These are phyloP conservation scores for Xenopus petersii DNA, from an alignment of 2,797 vertebrate species.

Conservation along the genomic window DNA sequence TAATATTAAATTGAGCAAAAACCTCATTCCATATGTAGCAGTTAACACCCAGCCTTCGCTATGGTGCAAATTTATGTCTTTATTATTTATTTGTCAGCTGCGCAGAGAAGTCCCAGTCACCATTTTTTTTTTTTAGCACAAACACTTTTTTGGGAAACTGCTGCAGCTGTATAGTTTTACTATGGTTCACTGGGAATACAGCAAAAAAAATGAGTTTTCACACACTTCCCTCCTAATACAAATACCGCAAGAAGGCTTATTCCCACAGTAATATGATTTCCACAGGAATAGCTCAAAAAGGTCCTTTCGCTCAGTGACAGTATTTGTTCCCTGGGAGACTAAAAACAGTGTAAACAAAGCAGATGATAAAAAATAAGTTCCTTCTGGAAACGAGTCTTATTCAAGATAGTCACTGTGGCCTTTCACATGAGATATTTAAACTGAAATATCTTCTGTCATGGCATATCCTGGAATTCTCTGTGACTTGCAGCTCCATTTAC, in stretches of 20 bases:
- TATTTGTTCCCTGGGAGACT: conserved; percentile 42
- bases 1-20: too few relatives aligned
- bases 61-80: too few relatives aligned
- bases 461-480: conserved; percentile 33
- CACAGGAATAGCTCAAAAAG: conserved; percentile 43
- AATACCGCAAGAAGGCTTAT: conserved; percentile 45
- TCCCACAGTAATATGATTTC: conserved; percentile 44
- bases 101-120: conserved; percentile 20
- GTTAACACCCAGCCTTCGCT: too few relatives aligned
- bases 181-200: conserved; percentile 44
- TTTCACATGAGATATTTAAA: conserved; percentile 41
- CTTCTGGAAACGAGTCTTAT: conserved; percentile 29
- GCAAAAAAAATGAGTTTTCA: conserved; percentile 45
- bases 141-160: conserved; percentile 32
- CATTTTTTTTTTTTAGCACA: conserved; percentile 16
- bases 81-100: neutral
- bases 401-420: conserved; percentile 34
- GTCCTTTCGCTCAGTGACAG: conserved; percentile 37
- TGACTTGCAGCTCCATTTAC: conserved; percentile 42
- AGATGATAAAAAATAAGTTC: conserved; percentile 43
- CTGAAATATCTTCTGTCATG: conserved; percentile 33
- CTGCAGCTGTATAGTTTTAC: conserved; percentile 42
- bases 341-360: conserved; percentile 46
- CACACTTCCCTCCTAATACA: conserved; percentile 41
- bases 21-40: too few relatives aligned